Evolutionary conservation across 2,888 invertebrate genomes (phyloP), one percentile per base, ranked within the genome.

Genomic region (Ormyrus thymus): DNA sequence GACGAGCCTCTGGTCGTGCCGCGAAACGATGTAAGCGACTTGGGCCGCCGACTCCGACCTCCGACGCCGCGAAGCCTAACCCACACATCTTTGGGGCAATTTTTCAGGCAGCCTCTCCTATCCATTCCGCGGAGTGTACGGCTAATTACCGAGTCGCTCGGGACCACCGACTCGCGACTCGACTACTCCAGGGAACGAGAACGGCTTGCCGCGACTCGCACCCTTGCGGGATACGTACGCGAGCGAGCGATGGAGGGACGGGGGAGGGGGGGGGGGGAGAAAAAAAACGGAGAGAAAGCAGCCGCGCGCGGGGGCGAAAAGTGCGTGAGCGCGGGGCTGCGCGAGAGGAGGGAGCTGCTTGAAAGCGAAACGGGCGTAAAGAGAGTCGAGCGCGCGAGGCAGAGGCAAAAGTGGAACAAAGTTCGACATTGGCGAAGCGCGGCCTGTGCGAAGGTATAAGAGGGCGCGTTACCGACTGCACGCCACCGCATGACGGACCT

Each of bases 141-240:
- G 84, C 84, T 84, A 84, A 84, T 84, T 84, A 84, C 83, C 83
- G 82, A 78, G 76, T 29, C 29, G 29, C 78, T 70, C 81, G 82
- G 83, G 83, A 83, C 82, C 81, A 75, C 74, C 73, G 9, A 7
- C 8, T 13, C 46, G 51, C 15, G 58, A 70, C 11, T 15, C 46
- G 10, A 58, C 82, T 78, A 80, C 81, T 81, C 82, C 79, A 75
- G 82, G 81, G 82, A 82, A 3, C 29, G 29, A 29, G 4, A 73
- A 78, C 64, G 66, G 62, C 55, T 75, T 75, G 74, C 74, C 62
- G 56, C 74, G 65, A 68, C 61, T 68, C 64, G 56, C 43, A 46
- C 51, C 56, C 58, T 58, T 53, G 56, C 59, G 61, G 48, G 13
- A 8, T 8, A 6, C 43, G 10, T 10, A 50, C n/a, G 43, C 6